phyloP scores from a whole-genome alignment of 37 sponge, comb jelly and placozoan genomes.

The Chondrilla cf. caribensis region DNA sequence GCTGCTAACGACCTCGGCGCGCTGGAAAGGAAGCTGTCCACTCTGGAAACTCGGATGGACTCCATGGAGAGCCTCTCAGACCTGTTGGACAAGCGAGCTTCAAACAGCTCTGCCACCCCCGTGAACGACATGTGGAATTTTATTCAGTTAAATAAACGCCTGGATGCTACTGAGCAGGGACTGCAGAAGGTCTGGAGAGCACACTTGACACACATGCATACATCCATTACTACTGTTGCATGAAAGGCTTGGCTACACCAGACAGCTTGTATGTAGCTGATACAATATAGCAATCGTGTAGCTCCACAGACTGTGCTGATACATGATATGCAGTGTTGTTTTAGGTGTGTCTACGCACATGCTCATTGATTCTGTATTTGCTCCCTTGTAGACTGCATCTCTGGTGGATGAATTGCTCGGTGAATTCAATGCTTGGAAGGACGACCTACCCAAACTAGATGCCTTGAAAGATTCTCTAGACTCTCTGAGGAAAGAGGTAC shows the following conservation, averaged over 20 bases:
- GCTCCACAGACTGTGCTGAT: no score
- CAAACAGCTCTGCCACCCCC: conserved; percentile 57
- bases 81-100: conserved; percentile 58
- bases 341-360: no score
- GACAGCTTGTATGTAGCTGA: no score
- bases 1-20: conserved; percentile 70
- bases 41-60: conserved; percentile 60
- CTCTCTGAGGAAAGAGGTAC: conserved; percentile 12
- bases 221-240: no score
- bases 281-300: no score
- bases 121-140: conserved; percentile 87
- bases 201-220: neutral
- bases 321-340: no score
- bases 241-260: neutral
- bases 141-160: conserved; percentile 68
- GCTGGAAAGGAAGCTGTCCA: conserved; percentile 60
- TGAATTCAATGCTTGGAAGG: conserved; percentile 43
- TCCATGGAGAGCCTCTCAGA: conserved; percentile 65
- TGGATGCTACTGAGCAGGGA: conserved; percentile 77
- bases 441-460: conserved; percentile 27
- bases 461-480: conserved; percentile 27
- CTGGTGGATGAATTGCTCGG: conserved; percentile 70
- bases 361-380: no score
- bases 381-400: conserved; percentile 37
- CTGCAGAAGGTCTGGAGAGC: conserved; percentile 50